Evolutionary conservation across 2,797 vertebrate species (phyloP), one percentile per base, ranked within the genome.

Genomic region (Sphenodon punctatus): DNA sequence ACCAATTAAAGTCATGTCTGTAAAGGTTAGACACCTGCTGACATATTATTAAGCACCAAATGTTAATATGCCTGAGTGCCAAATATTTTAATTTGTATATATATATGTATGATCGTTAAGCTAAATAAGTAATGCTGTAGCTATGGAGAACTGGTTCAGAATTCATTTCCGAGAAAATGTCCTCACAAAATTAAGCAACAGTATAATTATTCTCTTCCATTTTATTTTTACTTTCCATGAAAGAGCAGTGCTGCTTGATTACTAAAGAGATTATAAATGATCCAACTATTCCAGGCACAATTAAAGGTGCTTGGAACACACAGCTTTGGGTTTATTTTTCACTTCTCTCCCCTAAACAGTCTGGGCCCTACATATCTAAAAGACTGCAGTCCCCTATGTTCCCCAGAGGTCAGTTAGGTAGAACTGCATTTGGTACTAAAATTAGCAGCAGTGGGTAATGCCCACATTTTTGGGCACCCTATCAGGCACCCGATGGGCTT

Each of bases 101-200:
- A 67, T 27, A 22, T 17, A 2, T n/a, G n/a, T 15, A 25, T 27
- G 19, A 23, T 56, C 74, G 51, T 12, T 39, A 45, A 71, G n/a
- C 8, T 61, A 42, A 6, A 2, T 22, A 65, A 25, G 32, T 76
- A 23, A 38, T 17, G 56, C 73, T 13, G 8, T 59, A 70, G 22
- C 8, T 34, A 30, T 23, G 4, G 8, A 6, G 48, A 36, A 16
- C 15, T 20, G 8, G 6, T 70, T 51, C 75, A 20, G 81, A 65
- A 74, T 2, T 67, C 41, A 7, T 10, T 39, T 38, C 10, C 71
- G 25, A 80, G 32, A 25, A 5, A 59, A 34, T 23, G n/a, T 15
- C 41, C 49, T 48, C 64, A 30, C 36, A 82, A 82, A 70, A 8
- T 7, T 64, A 67, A 60, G n/a, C 19, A 77, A 6, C 12, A 59